These are phyloP conservation scores for Brienomyrus brachyistius DNA, from an alignment of 2,113 vertebrate species.

Conservation along the genomic window DNA sequence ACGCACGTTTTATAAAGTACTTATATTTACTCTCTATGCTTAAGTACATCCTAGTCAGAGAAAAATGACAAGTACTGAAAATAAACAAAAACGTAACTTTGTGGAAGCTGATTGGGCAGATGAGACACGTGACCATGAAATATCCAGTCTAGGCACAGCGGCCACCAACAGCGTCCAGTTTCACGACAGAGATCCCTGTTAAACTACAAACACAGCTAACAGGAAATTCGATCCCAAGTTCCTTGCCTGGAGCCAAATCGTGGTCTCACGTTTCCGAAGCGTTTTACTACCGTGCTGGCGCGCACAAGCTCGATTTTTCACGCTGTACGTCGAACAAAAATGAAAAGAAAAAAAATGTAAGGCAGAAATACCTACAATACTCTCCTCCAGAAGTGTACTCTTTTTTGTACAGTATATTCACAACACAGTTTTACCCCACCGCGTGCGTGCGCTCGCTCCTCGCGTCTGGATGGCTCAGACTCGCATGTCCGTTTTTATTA, in stretches of 20 bases:
- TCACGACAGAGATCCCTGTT: background rate
- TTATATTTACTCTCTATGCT: background rate
- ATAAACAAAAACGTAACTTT: background rate
- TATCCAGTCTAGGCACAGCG: background rate
- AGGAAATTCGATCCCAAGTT: background rate
- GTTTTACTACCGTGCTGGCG: background rate
- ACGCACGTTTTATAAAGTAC: background rate
- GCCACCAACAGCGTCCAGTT: background rate
- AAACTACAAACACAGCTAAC: background rate
- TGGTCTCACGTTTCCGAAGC: background rate
- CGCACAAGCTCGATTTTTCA: background rate
- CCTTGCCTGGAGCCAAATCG: background rate
- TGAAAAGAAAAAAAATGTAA: background rate
- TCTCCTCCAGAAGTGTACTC: background rate
- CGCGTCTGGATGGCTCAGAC: background rate
- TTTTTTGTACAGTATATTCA: constrained; percentile 21
- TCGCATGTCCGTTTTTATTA: background rate
- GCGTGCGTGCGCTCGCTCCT: background rate
- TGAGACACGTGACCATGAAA: background rate
- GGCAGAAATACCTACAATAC: background rate
- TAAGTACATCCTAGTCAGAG: background rate
- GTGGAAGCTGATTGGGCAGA: background rate
- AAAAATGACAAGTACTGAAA: background rate
- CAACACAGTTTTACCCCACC: constrained; percentile 9
- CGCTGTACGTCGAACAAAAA: background rate